Evolutionary conservation across 2,113 vertebrate genomes (phyloP).

Genomic region (Gavia stellata): DNA sequence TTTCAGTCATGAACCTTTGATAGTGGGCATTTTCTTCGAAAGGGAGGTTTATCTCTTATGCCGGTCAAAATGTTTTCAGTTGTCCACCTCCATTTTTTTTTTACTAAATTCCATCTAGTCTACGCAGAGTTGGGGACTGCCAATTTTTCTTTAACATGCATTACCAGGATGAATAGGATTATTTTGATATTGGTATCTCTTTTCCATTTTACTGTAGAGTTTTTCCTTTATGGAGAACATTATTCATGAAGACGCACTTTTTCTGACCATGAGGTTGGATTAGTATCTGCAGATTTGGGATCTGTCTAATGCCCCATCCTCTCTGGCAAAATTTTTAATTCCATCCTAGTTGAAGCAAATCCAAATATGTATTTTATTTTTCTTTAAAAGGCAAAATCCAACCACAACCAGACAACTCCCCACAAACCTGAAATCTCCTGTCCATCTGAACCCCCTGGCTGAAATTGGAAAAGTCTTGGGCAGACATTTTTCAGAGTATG

Average conservation of each 20-base stretch:
- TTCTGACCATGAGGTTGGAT: background rate
- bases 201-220: background rate
- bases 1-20: background rate
- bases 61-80: background rate
- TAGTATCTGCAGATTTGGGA: background rate
- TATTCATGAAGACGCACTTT: background rate
- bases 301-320: background rate
- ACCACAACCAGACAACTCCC: background rate
- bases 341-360: background rate
- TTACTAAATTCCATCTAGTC: background rate
- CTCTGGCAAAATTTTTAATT: background rate
- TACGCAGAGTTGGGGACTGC: background rate
- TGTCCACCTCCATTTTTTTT: background rate
- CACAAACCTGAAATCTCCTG: background rate
- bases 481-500: background rate
- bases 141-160: background rate
- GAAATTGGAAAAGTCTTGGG: background rate
- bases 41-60: background rate
- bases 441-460: background rate
- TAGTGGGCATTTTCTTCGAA: background rate
- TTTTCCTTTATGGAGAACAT: background rate
- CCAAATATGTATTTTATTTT: background rate
- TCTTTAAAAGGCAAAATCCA: background rate
- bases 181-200: background rate
- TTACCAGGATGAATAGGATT: background rate